phyloP scores from a whole-genome alignment of 2,797 vertebrate species.

The Falco concolor region DNA sequence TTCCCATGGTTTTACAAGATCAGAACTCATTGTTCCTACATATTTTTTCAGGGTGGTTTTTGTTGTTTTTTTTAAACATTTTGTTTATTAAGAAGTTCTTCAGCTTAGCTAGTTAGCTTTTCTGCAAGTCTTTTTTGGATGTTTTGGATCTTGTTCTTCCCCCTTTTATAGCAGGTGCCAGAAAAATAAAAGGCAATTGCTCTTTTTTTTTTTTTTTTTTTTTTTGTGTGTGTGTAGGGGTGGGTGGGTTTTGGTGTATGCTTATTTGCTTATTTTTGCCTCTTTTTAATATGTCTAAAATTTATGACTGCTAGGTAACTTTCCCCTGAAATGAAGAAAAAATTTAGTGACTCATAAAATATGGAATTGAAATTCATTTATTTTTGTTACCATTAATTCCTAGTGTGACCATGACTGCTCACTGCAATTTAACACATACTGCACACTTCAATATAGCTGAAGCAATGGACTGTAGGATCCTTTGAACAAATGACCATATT shows the following conservation, averaged over 20 bases:
- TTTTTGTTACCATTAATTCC: slow-evolving; percentile 40
- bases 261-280: background rate
- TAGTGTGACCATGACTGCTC: slow-evolving; percentile 30
- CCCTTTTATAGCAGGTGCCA: background rate
- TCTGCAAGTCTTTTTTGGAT: background rate
- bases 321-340: background rate
- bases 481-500: slow-evolving; percentile 9
- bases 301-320: background rate
- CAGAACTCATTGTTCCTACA: background rate
- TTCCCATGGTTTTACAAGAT: background rate
- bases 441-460: slow-evolving; percentile 11
- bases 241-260: background rate
- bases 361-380: slow-evolving; percentile 27
- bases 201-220: no score
- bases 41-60: rapidly evolving
- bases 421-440: slow-evolving; percentile 42
- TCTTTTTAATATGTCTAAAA: background rate
- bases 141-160: background rate
- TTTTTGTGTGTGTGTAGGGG: no score
- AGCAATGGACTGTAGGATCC: background rate
- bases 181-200: background rate
- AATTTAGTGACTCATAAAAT: slow-evolving; percentile 12
- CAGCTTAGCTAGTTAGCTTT: background rate
- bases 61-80: rapidly evolving
- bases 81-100: background rate